phyloP scores from a whole-genome alignment of 2,888 invertebrate species.

The Thecophora atra region DNA sequence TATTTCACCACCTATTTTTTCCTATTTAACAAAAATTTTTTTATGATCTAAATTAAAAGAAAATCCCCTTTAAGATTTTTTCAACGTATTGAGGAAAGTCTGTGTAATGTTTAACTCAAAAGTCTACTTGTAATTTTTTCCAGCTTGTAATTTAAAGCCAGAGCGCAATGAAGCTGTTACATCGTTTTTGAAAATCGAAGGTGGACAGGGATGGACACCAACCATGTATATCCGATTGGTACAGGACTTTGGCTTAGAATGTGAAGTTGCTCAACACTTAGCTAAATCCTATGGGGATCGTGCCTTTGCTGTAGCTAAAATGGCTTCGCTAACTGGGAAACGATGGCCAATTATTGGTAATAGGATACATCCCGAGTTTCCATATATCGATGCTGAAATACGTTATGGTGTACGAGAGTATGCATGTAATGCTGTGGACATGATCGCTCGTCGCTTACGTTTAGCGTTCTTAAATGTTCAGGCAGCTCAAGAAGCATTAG shows the following conservation, averaged over 20 bases:
- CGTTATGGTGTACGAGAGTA: conserved; percentile 95
- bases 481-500: conserved; percentile 95
- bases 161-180: conserved; percentile 78
- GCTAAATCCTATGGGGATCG: conserved; percentile 96
- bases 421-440: conserved; percentile 94
- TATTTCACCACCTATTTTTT: no score
- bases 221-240: conserved; percentile 98
- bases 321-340: conserved; percentile 95
- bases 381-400: conserved; percentile 97
- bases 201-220: conserved; percentile 96
- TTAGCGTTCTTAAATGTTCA: conserved; percentile 97
- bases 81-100: no score
- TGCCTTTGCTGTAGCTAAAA: conserved; percentile 96
- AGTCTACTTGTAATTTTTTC: conserved; percentile 47
- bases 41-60: no score
- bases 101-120: no score
- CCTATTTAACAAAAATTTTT: no score
- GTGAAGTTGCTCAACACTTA: conserved; percentile 96
- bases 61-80: neutral
- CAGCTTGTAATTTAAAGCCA: conserved; percentile 80
- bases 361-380: conserved; percentile 96
- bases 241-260: conserved; percentile 98
- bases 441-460: conserved; percentile 93
- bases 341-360: conserved; percentile 98
- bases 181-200: conserved; percentile 92